phyloP scores from a whole-genome alignment of 64 coral and sea anemone species.

The Pocillopora verrucosa region DNA sequence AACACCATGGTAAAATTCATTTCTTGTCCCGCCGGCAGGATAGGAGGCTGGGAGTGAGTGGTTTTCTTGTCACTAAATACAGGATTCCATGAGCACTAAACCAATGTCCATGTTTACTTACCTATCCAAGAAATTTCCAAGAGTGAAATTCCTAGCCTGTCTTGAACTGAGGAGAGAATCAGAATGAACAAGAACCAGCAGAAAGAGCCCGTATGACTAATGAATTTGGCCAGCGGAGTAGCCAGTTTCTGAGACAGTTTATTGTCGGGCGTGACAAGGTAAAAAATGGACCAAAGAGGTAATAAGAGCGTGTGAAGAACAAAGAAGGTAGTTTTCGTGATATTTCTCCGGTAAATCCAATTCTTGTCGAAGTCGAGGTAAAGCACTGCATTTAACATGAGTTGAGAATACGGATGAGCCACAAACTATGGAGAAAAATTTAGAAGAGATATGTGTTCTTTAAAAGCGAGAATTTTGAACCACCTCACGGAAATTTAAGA shows the following conservation, averaged over 20 bases:
- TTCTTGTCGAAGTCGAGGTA: slow-evolving; percentile 24
- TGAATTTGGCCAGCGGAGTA: slow-evolving; percentile 38
- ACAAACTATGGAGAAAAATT: slow-evolving; percentile 27
- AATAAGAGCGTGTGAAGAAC: not conserved
- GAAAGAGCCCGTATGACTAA: slow-evolving; percentile 6
- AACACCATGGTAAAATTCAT: too few species aligned
- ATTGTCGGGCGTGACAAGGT: slow-evolving; percentile 31
- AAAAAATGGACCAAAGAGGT: slow-evolving; percentile 15
- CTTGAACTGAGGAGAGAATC: slow-evolving; percentile 20
- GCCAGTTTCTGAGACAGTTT: slow-evolving; percentile 1
- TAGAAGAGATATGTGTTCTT: not conserved
- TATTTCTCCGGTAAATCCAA: slow-evolving; percentile 3
- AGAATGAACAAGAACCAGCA: slow-evolving; percentile 38
- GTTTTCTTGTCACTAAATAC: too few species aligned
- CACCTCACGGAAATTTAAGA: too few species aligned
- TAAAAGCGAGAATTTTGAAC: not conserved
- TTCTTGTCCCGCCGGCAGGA: too few species aligned
- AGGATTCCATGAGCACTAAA: too few species aligned
- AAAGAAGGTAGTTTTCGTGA: not conserved
- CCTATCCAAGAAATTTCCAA: slow-evolving; percentile 31
- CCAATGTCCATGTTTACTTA: not conserved
- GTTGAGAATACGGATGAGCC: slow-evolving; percentile 48
- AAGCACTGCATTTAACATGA: slow-evolving; percentile 48
- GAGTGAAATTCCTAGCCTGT: slow-evolving; percentile 13
- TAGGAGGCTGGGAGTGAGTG: too few species aligned